Base-by-base conservation (phyloP, 1,140 invertebrate species). In the Bombus huntii region DNA sequence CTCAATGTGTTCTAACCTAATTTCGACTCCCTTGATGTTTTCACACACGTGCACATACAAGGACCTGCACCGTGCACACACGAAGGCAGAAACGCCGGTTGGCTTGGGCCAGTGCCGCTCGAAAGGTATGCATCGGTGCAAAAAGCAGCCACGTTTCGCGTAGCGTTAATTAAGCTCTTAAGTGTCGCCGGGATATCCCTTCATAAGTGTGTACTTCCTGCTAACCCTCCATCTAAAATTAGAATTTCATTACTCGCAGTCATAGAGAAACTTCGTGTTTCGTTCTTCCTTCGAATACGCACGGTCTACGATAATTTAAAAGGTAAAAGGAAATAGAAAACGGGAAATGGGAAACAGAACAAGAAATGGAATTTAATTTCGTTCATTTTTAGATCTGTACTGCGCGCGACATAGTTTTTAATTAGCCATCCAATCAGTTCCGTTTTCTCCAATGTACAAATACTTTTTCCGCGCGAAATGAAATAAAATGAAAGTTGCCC, bases 1-100 rank as follows among this genome's bases (percentile, higher is more conserved):
- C 89, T 88, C 88, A 81, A 78, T 68, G 87, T 86, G 86, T 83
- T 77, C 83, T 87, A 92, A 92, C 90, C 88, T 85, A 91, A 91
- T 92, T 91, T 84, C 83, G 80, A 81, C 73, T 92, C 86, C 83
- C 87, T 76, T 74, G 89, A 81, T 87, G 57, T 68, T 71, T 53
- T 79, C 75, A 70, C 53, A 81, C 71, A 74, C 65, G 71, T 70
- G 78, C 83, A 37, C 68, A n/a, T 31, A 59, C 59, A 80, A 88
- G 83, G 66, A 83, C 65, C 77, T 65, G 37, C 57, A 76, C 70
- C 59, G 44, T 72, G 83, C 81, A 73, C 70, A 86, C 77, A 71
- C 59, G 31, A 28, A 76, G 13, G 47, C 71, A 68, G 81, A 86
- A 85, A 79, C 31, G 71, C 57, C 39, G 22, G 76, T 73, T 74